Evolutionary conservation across 2,888 invertebrate species (phyloP), one percentile per base, ranked within the genome.

Genomic region (Thyatira batis): DNA sequence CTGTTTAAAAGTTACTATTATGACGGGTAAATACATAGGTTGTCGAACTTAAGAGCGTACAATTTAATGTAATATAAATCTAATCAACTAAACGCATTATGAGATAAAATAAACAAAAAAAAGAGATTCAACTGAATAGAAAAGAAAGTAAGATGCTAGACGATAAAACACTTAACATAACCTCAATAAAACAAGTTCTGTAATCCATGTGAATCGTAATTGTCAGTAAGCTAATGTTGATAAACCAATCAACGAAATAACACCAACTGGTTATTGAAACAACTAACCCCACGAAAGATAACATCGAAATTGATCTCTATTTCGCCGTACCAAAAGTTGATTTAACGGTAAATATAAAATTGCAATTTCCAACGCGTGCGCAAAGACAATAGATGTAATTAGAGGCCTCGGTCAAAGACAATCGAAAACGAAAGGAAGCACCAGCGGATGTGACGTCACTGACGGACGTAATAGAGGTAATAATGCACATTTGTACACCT

Each of bases 361-460:
- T 54, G 54, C 55, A 57, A 57, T 62, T 65, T 62, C 61, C 61
- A 67, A 69, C 68, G 76, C 72, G 67, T 71, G 76, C 69, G 68
- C 68, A 67, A 55, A 72, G 73, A 87, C 84, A 87, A 85, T 85
- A 69, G 75, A 58, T 54, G 79, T 76, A 84, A 85, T 82, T 80
- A 76, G 78, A 87, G 82, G 83, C 86, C 81, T 81, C 85, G 88
- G 89, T 84, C 88, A 87, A 82, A 87, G 85, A 86, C 89, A 88
- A 89, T 87, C 78, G 89, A 91, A 91, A 91, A 74, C 74, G 90
- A 90, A 91, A 90, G 89, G 90, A 87, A 84, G 76, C 74, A 53
- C 52, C 69, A 50, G 67, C 83, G 88, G 89, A 89, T 71, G 78
- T 88, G 87, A 87, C 83, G 87, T 79, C 72, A 76, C 51, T 45